A percentile compares a stretch with the other conserved stretches of the same genome.
phyloP scores from a whole-genome alignment of 2,113 vertebrate genomes.

The Fukomys damarensis region DNA sequence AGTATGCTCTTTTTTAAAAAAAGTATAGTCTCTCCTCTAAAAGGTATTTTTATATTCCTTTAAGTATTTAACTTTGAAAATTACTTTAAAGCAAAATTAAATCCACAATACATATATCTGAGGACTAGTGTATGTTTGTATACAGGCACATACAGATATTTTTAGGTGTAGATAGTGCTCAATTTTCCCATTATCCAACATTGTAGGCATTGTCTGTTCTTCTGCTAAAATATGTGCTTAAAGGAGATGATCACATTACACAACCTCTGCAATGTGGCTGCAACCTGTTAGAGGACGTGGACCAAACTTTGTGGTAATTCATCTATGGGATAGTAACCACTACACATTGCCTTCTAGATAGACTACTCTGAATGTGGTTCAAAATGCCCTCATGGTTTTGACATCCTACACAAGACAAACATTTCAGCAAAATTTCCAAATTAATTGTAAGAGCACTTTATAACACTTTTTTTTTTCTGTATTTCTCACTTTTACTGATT shows the following conservation, averaged over 20 bases:
- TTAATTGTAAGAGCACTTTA: conserved; percentile 87
- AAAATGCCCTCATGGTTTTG: conserved; percentile 84
- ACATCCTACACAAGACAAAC: conserved; percentile 85
- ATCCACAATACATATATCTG: conserved; percentile 2
- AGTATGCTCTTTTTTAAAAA: conserved; percentile 33
- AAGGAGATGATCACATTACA: conserved; percentile 81
- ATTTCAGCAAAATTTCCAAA: conserved; percentile 87
- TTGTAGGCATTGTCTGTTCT: conserved; percentile 65
- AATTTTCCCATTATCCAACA: conserved; percentile 11
- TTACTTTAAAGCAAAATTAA: conserved; percentile 61
- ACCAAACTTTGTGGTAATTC: conserved; percentile 80
- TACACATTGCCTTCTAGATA: conserved; percentile 80
- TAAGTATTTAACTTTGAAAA: conserved; percentile 62
- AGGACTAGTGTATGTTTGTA: neutral
- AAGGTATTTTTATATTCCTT: conserved; percentile 66
- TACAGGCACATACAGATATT: neutral
- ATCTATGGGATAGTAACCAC: conserved; percentile 82
- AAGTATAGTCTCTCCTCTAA: conserved; percentile 35
- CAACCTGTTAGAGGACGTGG: conserved; percentile 74
- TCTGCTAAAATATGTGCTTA: conserved; percentile 78
- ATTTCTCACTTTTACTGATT: conserved; percentile 87
- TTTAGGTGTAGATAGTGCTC: conserved; percentile 64
- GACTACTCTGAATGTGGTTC: conserved; percentile 82
- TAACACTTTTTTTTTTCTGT: conserved; percentile 84
- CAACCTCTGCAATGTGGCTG: conserved; percentile 82